These are phyloP conservation scores for Pycnomerus fuliginosus DNA, from an alignment of 2,888 invertebrate genomes.

Conservation along the genomic window DNA sequence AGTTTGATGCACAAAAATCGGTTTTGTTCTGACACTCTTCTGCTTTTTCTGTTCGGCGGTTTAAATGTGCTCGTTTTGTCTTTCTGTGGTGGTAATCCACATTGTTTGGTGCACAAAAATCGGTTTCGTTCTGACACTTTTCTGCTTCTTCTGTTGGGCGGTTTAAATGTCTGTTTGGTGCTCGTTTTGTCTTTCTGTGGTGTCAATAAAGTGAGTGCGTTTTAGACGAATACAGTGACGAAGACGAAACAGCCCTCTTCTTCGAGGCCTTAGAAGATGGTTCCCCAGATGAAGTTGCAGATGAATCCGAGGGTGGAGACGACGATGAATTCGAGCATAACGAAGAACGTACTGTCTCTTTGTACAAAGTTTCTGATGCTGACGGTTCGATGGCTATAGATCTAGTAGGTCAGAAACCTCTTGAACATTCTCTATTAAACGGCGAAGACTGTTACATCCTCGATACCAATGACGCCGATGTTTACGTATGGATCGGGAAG, in stretches of 20 bases:
- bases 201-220: too few relatives aligned
- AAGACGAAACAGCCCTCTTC: constrained; percentile 67
- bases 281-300: constrained; percentile 64
- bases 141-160: constrained; percentile 3
- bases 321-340: constrained; percentile 71
- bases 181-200: too few relatives aligned
- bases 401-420: constrained; percentile 68
- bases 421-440: constrained; percentile 69
- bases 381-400: constrained; percentile 66
- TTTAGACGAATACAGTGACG: constrained; percentile 66
- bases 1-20: background rate
- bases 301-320: constrained; percentile 72
- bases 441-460: constrained; percentile 78
- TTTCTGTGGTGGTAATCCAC: too few relatives aligned
- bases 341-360: constrained; percentile 63
- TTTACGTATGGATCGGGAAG: constrained; percentile 85
- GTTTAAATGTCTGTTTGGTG: too few relatives aligned
- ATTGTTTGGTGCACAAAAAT: background rate
- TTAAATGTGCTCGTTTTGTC: too few relatives aligned
- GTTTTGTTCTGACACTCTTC: constrained; percentile 1
- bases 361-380: constrained; percentile 72
- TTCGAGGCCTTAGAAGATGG: constrained; percentile 81
- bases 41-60: constrained; percentile 3
- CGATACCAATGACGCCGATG: constrained; percentile 73
- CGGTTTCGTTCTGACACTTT: background rate